These are phyloP conservation scores for Phalloptychus januarius DNA, from an alignment of 2,797 vertebrate species.

Conservation along the genomic window DNA sequence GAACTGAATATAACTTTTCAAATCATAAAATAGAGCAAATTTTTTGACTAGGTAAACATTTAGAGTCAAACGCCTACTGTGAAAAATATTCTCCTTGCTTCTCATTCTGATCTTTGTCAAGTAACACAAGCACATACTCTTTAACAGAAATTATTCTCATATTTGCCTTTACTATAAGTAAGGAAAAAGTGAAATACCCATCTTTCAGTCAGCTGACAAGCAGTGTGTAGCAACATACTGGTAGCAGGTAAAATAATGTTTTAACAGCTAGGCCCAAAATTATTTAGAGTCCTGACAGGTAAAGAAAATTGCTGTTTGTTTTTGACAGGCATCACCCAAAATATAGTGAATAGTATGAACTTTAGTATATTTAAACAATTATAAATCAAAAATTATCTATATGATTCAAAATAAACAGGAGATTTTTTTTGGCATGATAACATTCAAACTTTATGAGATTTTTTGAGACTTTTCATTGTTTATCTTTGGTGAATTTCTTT, in stretches of 20 bases:
- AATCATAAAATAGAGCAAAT: neutral
- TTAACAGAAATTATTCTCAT: neutral
- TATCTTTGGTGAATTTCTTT: neutral
- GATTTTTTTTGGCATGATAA: too few species aligned
- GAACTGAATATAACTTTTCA: neutral
- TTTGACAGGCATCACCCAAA: too few species aligned
- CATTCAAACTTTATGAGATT: neutral
- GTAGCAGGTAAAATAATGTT: neutral
- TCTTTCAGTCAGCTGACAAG: neutral
- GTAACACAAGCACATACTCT: neutral
- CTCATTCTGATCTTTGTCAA: neutral
- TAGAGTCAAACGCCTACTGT: too few species aligned
- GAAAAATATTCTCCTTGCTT: neutral
- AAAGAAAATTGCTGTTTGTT: too few species aligned
- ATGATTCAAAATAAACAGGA: too few species aligned
- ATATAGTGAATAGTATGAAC: too few species aligned
- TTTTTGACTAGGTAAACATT: neutral
- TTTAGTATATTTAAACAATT: too few species aligned
- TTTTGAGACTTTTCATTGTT: neutral
- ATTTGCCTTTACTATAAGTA: neutral
- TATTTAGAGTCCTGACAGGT: neutral
- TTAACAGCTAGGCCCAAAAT: neutral
- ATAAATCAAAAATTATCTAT: too few species aligned
- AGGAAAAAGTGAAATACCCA: neutral
- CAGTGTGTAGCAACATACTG: neutral